Base-by-base conservation (phyloP, 2,888 invertebrate genomes). In the Mythimna loreyi region DNA sequence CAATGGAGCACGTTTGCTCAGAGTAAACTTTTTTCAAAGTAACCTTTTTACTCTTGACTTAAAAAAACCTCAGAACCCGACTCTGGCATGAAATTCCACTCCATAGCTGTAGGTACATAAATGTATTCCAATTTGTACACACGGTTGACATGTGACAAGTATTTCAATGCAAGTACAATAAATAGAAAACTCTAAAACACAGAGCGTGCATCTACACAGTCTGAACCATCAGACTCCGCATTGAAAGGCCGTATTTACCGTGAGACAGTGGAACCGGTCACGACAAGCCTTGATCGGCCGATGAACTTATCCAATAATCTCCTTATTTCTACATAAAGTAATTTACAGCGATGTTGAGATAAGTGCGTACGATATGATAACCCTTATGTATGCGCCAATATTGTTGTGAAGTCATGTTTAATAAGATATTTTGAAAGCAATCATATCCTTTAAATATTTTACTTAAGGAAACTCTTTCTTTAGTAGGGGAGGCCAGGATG, bases 241-340 rank as follows among this genome's bases (percentile, higher is more conserved):
- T 28, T 36, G n/a, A 7, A 33, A 30, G 23, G 16, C n/a, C 5
- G 2, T 19, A 0, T 55, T 43, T 79, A 8, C 53, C 69, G 75
- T 53, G 40, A 36, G n/a, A 71, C 67, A 85, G 64, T 76, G 83
- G 62, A 81, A 63, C 68, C 65, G 62, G 55, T 45, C 47, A 53
- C 33, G 40, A 59, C 23, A 53, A 70, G 66, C 72, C 82, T 83
- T 84, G 76, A 61, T 82, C 76, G 89, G 83, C 66, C 87, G 78
- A 75, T 86, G 88, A 88, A 86, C 88, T 71, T 81, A 73, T 77
- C 69, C 69, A 72, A 78, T 82, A 82, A 75, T 80, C 71, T 70
- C 72, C 66, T 74, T 76, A 83, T 81, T 80, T 82, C 80, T 72
- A 81, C 75, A 82, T 80, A 72, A 81, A 78, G 70, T 78, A 55